Evolutionary conservation across 2,888 invertebrate species (phyloP).

Genomic region (Bembecia ichneumoniformis): DNA sequence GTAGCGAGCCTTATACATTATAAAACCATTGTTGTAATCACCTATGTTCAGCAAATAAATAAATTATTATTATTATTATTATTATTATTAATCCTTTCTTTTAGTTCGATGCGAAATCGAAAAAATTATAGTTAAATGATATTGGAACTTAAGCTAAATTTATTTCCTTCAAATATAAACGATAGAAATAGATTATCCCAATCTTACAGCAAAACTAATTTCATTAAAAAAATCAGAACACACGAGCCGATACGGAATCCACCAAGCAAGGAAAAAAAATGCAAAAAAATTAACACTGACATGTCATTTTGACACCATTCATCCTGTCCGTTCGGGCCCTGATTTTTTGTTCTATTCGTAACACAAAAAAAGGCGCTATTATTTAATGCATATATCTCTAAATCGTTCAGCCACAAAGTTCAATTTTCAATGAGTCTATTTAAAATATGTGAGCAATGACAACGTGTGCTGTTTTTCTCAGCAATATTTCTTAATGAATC

Average conservation of each 20-base stretch:
- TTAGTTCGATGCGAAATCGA: no score
- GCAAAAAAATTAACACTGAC: constrained; percentile 57
- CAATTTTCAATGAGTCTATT: not conserved
- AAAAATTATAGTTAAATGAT: no score
- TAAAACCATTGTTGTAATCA: no score
- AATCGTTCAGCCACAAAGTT: not conserved
- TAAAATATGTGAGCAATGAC: not conserved
- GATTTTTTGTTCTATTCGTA: constrained; percentile 18
- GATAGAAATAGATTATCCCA: constrained; percentile 16
- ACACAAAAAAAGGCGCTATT: not conserved
- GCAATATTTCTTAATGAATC: constrained; percentile 62
- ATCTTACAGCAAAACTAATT: constrained; percentile 2
- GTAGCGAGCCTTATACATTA: no score
- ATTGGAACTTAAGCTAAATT: no score
- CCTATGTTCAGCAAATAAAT: no score
- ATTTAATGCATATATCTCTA: not conserved
- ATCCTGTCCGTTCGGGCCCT: constrained; percentile 49
- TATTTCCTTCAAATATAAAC: no score
- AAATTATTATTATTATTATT: no score
- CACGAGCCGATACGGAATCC: constrained; percentile 11
- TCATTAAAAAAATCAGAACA: not conserved
- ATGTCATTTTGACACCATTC: constrained; percentile 70
- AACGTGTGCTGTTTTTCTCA: constrained; percentile 34
- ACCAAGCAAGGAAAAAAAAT: constrained; percentile 25
- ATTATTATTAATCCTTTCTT: no score